Evolutionary conservation across 2,113 vertebrate species (phyloP).

Genomic region (Saccopteryx leptura): DNA sequence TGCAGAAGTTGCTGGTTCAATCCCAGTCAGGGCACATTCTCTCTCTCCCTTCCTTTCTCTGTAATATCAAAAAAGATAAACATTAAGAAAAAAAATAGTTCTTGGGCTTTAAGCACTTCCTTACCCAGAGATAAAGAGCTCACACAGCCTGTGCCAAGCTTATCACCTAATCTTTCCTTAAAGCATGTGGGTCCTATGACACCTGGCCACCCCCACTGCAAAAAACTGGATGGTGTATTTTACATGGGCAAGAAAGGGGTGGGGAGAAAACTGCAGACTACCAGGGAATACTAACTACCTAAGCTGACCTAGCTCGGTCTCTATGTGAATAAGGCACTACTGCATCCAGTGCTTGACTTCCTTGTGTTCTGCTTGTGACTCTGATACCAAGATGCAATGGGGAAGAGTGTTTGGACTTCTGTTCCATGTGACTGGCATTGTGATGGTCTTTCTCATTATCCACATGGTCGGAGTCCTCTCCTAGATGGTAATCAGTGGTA

Average conservation of each 20-base stretch:
- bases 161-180: neutral
- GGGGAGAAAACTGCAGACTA: neutral
- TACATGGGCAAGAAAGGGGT: neutral
- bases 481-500: neutral
- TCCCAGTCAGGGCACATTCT: no score
- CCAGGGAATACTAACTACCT: neutral
- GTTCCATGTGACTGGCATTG: neutral
- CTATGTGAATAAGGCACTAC: neutral
- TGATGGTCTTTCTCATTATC: neutral
- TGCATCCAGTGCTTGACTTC: neutral
- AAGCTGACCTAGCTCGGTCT: neutral
- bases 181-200: neutral
- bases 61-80: no score
- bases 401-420: neutral
- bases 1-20: no score
- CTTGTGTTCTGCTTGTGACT: neutral
- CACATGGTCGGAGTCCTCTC: neutral
- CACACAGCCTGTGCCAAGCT: neutral
- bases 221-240: neutral
- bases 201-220: neutral
- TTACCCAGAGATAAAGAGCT: neutral
- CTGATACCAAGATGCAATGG: neutral
- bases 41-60: no score
- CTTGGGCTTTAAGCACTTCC: neutral
- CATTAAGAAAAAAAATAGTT: neutral